Conservation (phyloP, 1,140 invertebrate species). For the Proctacanthus coquilletti region DNA sequence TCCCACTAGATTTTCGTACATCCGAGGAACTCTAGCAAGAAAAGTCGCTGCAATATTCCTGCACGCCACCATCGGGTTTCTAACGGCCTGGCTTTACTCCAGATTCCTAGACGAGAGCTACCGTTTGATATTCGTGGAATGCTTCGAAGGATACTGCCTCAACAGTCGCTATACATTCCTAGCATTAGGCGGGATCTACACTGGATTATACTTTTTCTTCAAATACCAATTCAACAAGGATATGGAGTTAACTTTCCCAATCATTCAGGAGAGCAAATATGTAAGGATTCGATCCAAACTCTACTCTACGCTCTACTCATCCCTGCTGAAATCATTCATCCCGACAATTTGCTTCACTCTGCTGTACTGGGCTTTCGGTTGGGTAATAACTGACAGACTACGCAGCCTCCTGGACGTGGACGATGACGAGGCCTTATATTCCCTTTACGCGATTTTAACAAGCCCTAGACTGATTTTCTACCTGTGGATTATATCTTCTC, state of each 20-base stretch:
- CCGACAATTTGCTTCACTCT: constrained; percentile 40
- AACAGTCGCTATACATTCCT: constrained; percentile 42
- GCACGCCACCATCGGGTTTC: constrained; percentile 35
- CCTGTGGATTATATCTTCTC: constrained; percentile 46
- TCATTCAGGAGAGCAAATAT: constrained; percentile 48
- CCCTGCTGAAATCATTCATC: constrained; percentile 38
- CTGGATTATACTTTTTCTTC: constrained; percentile 49
- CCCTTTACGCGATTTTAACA: constrained; percentile 12
- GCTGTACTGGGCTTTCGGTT: constrained; percentile 13
- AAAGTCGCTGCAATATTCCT: constrained; percentile 31
- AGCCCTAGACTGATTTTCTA: constrained; percentile 38
- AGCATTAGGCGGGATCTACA: constrained; percentile 47
- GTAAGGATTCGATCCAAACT: constrained; percentile 43
- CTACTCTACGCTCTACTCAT: constrained; percentile 35
- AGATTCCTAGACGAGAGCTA: constrained; percentile 33
- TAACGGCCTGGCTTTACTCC: constrained; percentile 40
- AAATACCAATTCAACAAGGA: constrained; percentile 36
- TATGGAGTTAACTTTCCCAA: constrained; percentile 44
- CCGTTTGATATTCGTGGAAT: constrained; percentile 22
- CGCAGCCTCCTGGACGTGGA: constrained; percentile 13
- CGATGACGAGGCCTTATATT: constrained; percentile 14
- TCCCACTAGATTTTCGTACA: constrained; percentile 36
- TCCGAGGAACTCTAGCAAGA: constrained; percentile 13
- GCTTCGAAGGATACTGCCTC: constrained; percentile 27
- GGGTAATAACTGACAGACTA: constrained; percentile 9